Evolutionary conservation across 2,888 invertebrate species (phyloP), one percentile per base, ranked within the genome.

Genomic region (Sarcophaga variegata): DNA sequence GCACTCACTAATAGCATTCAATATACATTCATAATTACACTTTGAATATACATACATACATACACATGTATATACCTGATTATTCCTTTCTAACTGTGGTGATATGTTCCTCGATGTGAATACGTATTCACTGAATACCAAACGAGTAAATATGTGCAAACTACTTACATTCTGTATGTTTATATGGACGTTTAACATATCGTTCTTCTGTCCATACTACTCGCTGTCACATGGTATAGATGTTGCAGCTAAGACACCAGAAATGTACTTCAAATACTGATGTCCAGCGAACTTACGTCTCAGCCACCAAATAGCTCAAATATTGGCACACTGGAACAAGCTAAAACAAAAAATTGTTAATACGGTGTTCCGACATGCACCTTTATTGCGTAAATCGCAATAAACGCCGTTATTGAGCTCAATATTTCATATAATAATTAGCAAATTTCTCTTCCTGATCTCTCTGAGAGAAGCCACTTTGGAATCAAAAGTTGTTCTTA

Each of bases 91-190:
- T 67, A 45, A 59, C 14, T 74, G 49, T 66, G 47, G 14, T 59
- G 80, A 54, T 66, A 37, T 66, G 45, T 72, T 72, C 64, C 49
- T 54, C 60, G 62, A 37, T 75, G 59, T 66, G 66, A 69, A 64
- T 75, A 37, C 76, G 70, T 64, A 45, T 63, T 64, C 70, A 72
- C 47, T 67, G 66, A 76, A 78, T 81, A 78, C 74, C 85, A 89
- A 86, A 88, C 89, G 75, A 88, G 86, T 89, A 90, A 91, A 90
- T 91, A 90, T 91, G 90, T 89, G 89, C 91, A 90, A 89, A 89
- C 89, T 91, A 91, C 91, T 91, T 90, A 91, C 90, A 89, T 90
- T 74, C 74, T 75, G 45, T 74, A 45, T 14, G 37, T 20, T 14
- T 10, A 20, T 12, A 20, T n/a, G 54, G 0, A 25, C 76, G 62